A percentile compares a stretch with the other conserved stretches of the same genome.
Conservation (phyloP, 2,888 invertebrate genomes). For the Gymnosoma rotundatum region DNA sequence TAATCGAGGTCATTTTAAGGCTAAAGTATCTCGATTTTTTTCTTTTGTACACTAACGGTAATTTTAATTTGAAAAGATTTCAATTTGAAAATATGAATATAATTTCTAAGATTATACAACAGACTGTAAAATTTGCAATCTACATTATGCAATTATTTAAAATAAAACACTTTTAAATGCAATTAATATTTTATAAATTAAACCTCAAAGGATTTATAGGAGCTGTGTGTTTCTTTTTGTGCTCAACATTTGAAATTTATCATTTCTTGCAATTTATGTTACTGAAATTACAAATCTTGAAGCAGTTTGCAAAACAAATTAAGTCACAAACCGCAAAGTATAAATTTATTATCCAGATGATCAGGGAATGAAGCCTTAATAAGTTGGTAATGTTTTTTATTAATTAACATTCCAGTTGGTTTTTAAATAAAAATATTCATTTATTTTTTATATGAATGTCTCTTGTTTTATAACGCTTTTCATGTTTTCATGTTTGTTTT, state of each 20-base stretch:
- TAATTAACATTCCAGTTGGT: constrained; percentile 8
- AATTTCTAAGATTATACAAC: background rate
- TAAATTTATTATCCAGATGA: constrained; percentile 32
- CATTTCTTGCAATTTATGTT: constrained; percentile 14
- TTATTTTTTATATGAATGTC: background rate
- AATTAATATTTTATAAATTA: constrained; percentile 43
- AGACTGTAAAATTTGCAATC: background rate
- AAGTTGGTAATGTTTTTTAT: background rate
- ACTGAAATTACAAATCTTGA: constrained; percentile 40
- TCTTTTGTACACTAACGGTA: too few species aligned
- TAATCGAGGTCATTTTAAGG: too few species aligned
- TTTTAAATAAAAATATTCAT: constrained; percentile 15
- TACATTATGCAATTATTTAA: constrained; percentile 2
- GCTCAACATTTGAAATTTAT: constrained; percentile 16
- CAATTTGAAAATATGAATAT: background rate
- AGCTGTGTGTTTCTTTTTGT: constrained; percentile 12
- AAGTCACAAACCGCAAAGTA: constrained; percentile 17
- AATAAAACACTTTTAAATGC: constrained; percentile 5
- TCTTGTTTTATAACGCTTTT: background rate
- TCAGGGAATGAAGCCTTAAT: background rate
- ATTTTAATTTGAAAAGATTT: too few species aligned
- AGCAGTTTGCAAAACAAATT: background rate
- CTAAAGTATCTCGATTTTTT: too few species aligned
- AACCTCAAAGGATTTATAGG: constrained; percentile 58
- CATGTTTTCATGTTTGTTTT: too few species aligned